Percentiles rank a stretch among this genome's conserved stretches.
phyloP scores from a whole-genome alignment of 2,888 invertebrate species.

The Drosophila mettleri region DNA sequence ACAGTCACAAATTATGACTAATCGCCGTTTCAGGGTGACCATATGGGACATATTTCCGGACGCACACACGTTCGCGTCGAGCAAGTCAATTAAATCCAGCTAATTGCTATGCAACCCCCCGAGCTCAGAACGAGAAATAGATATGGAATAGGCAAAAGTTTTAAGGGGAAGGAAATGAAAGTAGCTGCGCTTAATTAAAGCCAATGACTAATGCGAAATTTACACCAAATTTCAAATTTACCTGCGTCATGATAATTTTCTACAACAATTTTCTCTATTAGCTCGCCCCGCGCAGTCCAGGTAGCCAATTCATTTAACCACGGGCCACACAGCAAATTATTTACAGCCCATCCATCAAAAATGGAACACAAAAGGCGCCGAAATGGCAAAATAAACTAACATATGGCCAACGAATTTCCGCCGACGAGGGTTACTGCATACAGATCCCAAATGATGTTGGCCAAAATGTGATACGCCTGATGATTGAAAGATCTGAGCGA shows the following conservation, averaged over 20 bases:
- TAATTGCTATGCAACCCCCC: constrained; percentile 48
- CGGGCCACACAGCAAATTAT: constrained; percentile 54
- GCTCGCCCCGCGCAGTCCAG: constrained; percentile 23
- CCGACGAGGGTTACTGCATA: constrained; percentile 27
- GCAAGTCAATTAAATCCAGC: constrained; percentile 51
- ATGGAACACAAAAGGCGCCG: constrained; percentile 44
- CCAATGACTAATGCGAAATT: constrained; percentile 57
- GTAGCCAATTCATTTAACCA: constrained; percentile 40
- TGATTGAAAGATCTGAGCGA: constrained; percentile 13
- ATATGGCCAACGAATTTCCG: constrained; percentile 39
- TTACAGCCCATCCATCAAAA: constrained; percentile 59
- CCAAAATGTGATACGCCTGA: constrained; percentile 13
- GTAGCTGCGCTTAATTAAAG: constrained; percentile 53
- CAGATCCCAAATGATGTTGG: constrained; percentile 22
- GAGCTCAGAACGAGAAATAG: neutral
- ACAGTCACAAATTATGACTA: constrained; percentile 59
- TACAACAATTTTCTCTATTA: constrained; percentile 40
- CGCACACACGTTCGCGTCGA: constrained; percentile 8
- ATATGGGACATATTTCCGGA: constrained; percentile 54
- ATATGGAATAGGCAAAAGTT: constrained; percentile 6
- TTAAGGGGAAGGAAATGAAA: constrained; percentile 31
- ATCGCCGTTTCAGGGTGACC: constrained; percentile 48
- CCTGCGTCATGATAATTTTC: constrained; percentile 40
- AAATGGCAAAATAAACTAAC: constrained; percentile 54
- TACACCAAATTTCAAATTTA: constrained; percentile 33